Percentiles rank a stretch among this genome's conserved stretches.
Conservation (phyloP, 23 tunicate genomes). For the Halocynthia roretzi region DNA sequence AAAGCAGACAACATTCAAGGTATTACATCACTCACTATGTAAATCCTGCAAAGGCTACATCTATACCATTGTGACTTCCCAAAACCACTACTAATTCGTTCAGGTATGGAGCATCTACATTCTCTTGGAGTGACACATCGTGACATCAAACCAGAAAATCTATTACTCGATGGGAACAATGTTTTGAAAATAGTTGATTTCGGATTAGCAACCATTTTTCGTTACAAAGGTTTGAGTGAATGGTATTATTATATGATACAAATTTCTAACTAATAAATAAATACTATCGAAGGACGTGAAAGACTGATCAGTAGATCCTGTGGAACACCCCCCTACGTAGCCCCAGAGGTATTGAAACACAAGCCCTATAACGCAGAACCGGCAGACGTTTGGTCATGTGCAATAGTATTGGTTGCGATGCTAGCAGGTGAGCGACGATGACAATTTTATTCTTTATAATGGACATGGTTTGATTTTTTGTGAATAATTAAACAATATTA, state of each 20-base stretch:
- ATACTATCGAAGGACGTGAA: slow-evolving; percentile 31
- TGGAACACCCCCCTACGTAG: slow-evolving; percentile 83
- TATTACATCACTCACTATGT: neutral
- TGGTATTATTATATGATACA: neutral
- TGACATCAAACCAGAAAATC: slow-evolving; percentile 86
- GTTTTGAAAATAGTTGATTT: slow-evolving; percentile 85
- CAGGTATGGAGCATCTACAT: slow-evolving; percentile 76
- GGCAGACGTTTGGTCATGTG: slow-evolving; percentile 95
- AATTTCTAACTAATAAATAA: neutral
- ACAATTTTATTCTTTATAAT: neutral
- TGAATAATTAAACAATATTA: neutral
- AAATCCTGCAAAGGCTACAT: neutral
- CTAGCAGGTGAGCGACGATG: slow-evolving; percentile 53
- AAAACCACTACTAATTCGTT: neutral
- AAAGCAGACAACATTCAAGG: neutral
- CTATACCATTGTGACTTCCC: neutral
- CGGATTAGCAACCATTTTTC: slow-evolving; percentile 87
- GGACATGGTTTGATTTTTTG: no score
- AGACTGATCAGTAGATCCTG: slow-evolving; percentile 47
- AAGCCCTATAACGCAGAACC: slow-evolving; percentile 82
- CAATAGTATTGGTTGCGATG: slow-evolving; percentile 76
- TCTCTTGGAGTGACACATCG: slow-evolving; percentile 86
- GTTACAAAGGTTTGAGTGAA: slow-evolving; percentile 46
- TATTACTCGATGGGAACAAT: slow-evolving; percentile 76
- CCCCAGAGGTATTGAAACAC: slow-evolving; percentile 67